Evolutionary conservation across 2,113 vertebrate genomes (phyloP).

Genomic region (Myiozetetes cayanensis): DNA sequence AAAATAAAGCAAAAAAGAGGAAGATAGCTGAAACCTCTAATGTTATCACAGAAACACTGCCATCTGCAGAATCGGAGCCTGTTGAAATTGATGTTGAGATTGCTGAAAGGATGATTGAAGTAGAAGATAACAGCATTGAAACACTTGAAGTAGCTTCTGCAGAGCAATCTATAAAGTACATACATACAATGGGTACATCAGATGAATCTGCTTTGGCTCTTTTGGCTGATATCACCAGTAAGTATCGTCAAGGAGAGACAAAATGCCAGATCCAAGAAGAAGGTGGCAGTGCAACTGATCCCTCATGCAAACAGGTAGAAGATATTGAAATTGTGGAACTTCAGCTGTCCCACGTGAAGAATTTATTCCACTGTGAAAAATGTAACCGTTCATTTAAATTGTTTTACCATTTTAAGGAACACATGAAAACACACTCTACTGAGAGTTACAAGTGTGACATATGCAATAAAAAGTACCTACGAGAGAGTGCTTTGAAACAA

Average conservation of each 20-base stretch:
- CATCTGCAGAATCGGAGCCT: neutral
- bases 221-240: slow-evolving; percentile 97
- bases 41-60: slow-evolving; percentile 9
- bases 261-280: slow-evolving; percentile 77
- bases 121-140: slow-evolving; percentile 82
- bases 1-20: slow-evolving; percentile 65
- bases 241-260: slow-evolving; percentile 90
- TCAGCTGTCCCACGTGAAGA: slow-evolving; percentile 94
- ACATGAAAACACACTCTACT: slow-evolving; percentile 92
- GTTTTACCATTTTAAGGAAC: slow-evolving; percentile 98
- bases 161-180: slow-evolving; percentile 78
- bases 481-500: slow-evolving; percentile 96
- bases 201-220: slow-evolving; percentile 93
- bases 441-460: slow-evolving; percentile 89
- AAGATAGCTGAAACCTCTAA: slow-evolving; percentile 1
- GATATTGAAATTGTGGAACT: slow-evolving; percentile 95
- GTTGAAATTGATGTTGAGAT: slow-evolving; percentile 78
- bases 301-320: slow-evolving; percentile 89
- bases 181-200: slow-evolving; percentile 77
- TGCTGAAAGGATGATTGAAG: slow-evolving; percentile 80
- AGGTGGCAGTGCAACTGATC: slow-evolving; percentile 74
- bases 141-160: slow-evolving; percentile 78
- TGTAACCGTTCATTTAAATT: slow-evolving; percentile 95
- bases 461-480: slow-evolving; percentile 92
- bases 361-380: slow-evolving; percentile 93